Conservation (phyloP, 1,140 invertebrate species). For the Apocrypta bakeri region DNA sequence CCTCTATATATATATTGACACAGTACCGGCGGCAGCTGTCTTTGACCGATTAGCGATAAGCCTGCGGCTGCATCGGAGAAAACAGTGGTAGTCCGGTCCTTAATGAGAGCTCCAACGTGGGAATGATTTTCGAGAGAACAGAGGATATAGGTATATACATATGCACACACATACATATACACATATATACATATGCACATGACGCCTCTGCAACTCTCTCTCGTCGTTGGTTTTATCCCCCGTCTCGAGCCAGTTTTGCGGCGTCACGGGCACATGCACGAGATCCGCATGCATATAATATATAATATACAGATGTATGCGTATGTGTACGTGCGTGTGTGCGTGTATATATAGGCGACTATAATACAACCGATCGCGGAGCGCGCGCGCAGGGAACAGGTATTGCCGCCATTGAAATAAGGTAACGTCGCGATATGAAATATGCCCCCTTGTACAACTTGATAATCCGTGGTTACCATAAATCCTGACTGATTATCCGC, state of each 20-base stretch:
- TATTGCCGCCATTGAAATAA: slow-evolving; percentile 72
- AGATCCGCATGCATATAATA: slow-evolving; percentile 9
- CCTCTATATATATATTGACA: background rate
- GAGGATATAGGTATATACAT: background rate
- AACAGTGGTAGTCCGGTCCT: slow-evolving; percentile 48
- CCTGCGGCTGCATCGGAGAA: background rate
- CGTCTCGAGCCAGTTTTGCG: slow-evolving; percentile 27
- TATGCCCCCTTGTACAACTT: slow-evolving; percentile 74
- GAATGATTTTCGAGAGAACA: slow-evolving; percentile 63
- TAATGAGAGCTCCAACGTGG: slow-evolving; percentile 60
- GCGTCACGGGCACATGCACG: background rate
- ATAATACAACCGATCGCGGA: background rate
- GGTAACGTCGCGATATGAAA: slow-evolving; percentile 74
- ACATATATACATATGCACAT: background rate
- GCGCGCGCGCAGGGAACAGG: slow-evolving; percentile 61
- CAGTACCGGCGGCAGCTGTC: background rate
- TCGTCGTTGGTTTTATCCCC: background rate
- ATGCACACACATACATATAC: too few relatives aligned
- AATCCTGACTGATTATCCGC: slow-evolving; percentile 75
- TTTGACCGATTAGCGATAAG: slow-evolving; percentile 25
- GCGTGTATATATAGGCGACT: background rate
- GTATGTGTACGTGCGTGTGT: slow-evolving; percentile 24
- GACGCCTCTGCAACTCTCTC: background rate
- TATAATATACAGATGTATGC: too few relatives aligned
- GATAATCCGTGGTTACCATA: slow-evolving; percentile 76